Conservation (phyloP, 2,888 invertebrate genomes). For the Meteorus cinctellus region DNA sequence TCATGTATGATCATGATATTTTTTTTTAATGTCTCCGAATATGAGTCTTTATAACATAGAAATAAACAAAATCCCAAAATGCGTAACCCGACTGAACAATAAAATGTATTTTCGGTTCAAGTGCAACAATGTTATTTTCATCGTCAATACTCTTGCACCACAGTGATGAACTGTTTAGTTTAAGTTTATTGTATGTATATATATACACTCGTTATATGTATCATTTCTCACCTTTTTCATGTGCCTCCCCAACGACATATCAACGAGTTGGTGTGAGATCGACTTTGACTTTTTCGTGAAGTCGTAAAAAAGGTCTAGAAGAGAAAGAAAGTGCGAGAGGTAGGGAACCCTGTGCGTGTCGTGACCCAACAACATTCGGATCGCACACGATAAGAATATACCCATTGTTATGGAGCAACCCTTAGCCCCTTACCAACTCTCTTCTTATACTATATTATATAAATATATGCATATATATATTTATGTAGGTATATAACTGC, state of each 20-base stretch:
- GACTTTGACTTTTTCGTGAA: constrained; percentile 34
- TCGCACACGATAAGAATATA: constrained; percentile 48
- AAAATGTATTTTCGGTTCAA: too few relatives aligned
- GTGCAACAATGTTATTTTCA: too few relatives aligned
- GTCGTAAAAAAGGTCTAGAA: constrained; percentile 47
- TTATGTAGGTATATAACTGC: neutral
- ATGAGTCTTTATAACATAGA: too few relatives aligned
- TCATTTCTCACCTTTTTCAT: constrained; percentile 7
- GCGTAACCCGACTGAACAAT: too few relatives aligned
- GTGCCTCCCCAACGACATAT: neutral
- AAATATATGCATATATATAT: neutral
- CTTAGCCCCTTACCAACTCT: constrained; percentile 22
- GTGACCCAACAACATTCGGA: constrained; percentile 45
- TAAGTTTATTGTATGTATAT: too few relatives aligned
- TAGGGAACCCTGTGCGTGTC: constrained; percentile 41
- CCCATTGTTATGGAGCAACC: constrained; percentile 28
- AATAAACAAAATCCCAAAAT: too few relatives aligned
- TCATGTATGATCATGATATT: too few relatives aligned
- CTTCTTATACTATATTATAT: constrained; percentile 6
- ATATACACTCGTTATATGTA: neutral
- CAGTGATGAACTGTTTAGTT: too few relatives aligned
- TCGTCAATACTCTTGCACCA: too few relatives aligned
- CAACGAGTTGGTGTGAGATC: constrained; percentile 10
- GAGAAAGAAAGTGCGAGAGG: constrained; percentile 33
- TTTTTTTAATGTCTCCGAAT: too few relatives aligned